Percentiles rank a stretch among this genome's conserved stretches.
Evolutionary conservation across 1,140 invertebrate species (phyloP).

Genomic region (Camponotus floridanus): DNA sequence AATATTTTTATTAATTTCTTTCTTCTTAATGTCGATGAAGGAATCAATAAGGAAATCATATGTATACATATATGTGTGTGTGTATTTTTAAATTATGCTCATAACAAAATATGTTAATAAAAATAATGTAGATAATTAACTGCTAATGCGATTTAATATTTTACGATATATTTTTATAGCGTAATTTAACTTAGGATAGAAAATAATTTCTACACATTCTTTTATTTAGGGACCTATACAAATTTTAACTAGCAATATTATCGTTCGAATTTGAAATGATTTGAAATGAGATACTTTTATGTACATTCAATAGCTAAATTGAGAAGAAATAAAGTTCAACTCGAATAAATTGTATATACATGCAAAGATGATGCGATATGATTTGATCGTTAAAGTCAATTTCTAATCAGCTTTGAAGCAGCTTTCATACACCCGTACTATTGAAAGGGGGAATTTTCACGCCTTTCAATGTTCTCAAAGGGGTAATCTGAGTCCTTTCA

Average conservation of each 20-base stretch:
- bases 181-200: too few species aligned
- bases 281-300: background rate
- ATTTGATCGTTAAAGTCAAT: slow-evolving; percentile 14
- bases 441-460: slow-evolving; percentile 51
- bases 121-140: background rate
- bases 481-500: slow-evolving; percentile 67
- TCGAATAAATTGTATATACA: slow-evolving; percentile 7
- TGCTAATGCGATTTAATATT: background rate
- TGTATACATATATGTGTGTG: background rate
- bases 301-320: background rate
- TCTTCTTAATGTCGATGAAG: background rate
- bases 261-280: slow-evolving; percentile 15
- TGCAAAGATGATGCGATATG: slow-evolving; percentile 13
- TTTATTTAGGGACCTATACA: too few species aligned
- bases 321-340: background rate
- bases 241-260: background rate
- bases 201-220: too few species aligned
- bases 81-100: background rate
- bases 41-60: too few species aligned
- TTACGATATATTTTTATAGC: background rate
- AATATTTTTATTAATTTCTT: background rate
- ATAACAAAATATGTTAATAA: background rate
- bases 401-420: slow-evolving; percentile 51
- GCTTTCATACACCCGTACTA: slow-evolving; percentile 23
- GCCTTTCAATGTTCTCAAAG: slow-evolving; percentile 71